Conservation (phyloP, 2,797 vertebrate species). For the Lagothrix lagotricha region DNA sequence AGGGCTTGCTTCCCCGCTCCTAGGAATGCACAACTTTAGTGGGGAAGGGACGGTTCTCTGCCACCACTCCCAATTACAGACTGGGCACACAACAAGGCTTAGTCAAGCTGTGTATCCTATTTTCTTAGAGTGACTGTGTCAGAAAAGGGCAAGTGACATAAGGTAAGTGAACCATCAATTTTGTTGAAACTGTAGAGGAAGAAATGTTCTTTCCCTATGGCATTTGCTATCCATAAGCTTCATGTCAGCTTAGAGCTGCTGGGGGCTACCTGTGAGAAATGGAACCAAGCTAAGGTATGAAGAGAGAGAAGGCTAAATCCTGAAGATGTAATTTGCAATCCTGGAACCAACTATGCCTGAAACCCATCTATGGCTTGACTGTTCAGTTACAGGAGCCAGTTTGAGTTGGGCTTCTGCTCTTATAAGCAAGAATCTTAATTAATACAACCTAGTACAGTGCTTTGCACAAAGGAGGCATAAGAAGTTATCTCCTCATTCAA, state of each 20-base stretch:
- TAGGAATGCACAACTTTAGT: neutral
- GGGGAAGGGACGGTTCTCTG: neutral
- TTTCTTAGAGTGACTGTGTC: neutral
- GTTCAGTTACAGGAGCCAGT: neutral
- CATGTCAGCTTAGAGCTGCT: neutral
- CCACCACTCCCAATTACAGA: neutral
- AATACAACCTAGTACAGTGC: neutral
- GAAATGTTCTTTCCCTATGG: neutral
- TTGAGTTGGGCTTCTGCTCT: neutral
- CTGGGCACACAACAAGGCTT: neutral
- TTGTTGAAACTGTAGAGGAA: neutral
- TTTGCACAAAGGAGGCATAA: neutral
- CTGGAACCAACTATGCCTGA: conserved; percentile 10
- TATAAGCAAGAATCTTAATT: neutral
- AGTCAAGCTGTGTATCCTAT: neutral
- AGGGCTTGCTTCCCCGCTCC: neutral
- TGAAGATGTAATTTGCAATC: neutral
- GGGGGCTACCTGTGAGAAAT: neutral
- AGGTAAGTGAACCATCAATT: neutral
- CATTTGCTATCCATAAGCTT: neutral
- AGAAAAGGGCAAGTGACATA: neutral
- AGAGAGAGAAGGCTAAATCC: neutral
- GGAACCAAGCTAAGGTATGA: neutral
- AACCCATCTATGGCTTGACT: neutral
- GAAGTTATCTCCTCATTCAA: neutral